Conservation (phyloP, 2,797 vertebrate species). For the Lophotriccus pileatus region DNA sequence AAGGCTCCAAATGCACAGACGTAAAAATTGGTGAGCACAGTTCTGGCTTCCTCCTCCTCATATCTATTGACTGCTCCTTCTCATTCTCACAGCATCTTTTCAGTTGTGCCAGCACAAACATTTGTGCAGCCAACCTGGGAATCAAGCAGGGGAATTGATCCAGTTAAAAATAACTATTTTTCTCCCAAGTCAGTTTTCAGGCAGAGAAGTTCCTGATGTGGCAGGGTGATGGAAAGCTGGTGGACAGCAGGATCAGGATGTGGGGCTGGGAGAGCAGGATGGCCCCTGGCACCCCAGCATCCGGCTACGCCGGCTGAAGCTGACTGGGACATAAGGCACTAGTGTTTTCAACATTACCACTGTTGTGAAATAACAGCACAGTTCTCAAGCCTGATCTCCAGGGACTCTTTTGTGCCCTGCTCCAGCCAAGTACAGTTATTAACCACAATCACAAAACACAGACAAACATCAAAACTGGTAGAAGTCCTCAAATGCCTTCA, state of each 20-base stretch:
- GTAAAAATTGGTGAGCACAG: not conserved
- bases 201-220: not conserved
- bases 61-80: not conserved
- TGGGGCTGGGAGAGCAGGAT: not conserved
- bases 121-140: not conserved
- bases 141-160: not conserved
- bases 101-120: not conserved
- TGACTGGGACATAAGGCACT: not conserved
- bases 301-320: not conserved
- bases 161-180: not conserved
- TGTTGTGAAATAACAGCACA: not conserved
- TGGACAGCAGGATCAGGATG: not conserved
- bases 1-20: not conserved
- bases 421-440: not conserved
- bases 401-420: not conserved
- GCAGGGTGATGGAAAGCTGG: not conserved
- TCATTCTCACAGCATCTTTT: not conserved
- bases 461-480: not conserved
- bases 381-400: not conserved
- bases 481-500: not conserved
- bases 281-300: not conserved
- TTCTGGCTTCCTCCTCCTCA: not conserved
- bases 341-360: not conserved
- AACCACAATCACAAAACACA: not conserved
- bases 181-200: not conserved